These are phyloP conservation scores for Bombus consobrinus DNA, from an alignment of 1,140 invertebrate genomes.

Conservation along the genomic window DNA sequence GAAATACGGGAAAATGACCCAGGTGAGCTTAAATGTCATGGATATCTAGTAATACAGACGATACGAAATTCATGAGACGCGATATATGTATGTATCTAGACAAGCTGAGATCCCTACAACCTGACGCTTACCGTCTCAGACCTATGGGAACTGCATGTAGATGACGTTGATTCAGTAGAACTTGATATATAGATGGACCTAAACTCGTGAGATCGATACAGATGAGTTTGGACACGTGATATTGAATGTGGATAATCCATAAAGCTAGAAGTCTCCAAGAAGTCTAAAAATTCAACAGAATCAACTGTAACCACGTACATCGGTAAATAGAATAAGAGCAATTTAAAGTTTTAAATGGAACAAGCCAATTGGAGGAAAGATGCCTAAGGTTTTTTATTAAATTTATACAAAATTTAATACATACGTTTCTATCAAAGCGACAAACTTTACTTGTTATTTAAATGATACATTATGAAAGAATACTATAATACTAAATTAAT, in stretches of 20 bases:
- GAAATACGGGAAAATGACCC: too few relatives aligned
- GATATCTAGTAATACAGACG: too few relatives aligned
- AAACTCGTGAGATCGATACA: background rate
- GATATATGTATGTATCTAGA: background rate
- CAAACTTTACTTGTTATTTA: too few relatives aligned
- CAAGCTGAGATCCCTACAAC: background rate
- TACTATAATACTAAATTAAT: too few relatives aligned
- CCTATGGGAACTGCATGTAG: background rate
- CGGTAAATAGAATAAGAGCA: too few relatives aligned
- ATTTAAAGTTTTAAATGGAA: too few relatives aligned
- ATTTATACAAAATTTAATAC: too few relatives aligned
- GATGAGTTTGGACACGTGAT: background rate
- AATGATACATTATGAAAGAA: too few relatives aligned
- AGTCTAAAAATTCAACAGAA: background rate
- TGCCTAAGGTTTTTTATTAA: too few relatives aligned
- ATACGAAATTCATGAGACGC: slow-evolving; percentile 6
- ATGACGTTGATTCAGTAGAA: background rate
- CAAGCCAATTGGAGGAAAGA: too few relatives aligned
- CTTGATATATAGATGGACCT: background rate
- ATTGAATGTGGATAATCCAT: background rate
- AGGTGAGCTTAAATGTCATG: background rate
- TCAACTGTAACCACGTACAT: too few relatives aligned
- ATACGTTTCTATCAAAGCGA: too few relatives aligned
- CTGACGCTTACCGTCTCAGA: background rate
- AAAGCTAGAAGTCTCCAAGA: background rate